Evolutionary conservation across 2,888 invertebrate species (phyloP).

Genomic region (Ophioninae sp.): DNA sequence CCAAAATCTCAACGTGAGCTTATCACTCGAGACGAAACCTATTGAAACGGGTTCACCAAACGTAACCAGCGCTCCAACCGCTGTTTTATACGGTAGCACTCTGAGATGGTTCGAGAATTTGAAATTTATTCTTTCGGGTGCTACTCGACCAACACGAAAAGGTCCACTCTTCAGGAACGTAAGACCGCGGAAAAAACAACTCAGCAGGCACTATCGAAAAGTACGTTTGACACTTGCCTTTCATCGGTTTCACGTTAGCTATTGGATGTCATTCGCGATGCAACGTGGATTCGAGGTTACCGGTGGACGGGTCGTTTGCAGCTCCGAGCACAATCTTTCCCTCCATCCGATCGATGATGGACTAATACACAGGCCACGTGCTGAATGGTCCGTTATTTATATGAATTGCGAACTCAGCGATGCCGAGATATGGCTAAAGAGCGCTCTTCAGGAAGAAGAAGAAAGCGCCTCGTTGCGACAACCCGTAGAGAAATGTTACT

Average conservation of each 20-base stretch:
- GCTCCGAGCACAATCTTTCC: conserved; percentile 89
- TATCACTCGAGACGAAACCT: conserved; percentile 89
- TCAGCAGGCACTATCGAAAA: conserved; percentile 95
- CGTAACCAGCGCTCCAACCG: conserved; percentile 84
- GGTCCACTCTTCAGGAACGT: conserved; percentile 94
- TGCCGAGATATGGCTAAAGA: conserved; percentile 95
- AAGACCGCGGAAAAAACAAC: conserved; percentile 92
- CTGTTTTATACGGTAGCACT: conserved; percentile 95
- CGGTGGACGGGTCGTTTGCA: conserved; percentile 91
- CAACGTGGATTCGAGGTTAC: conserved; percentile 94
- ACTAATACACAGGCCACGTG: conserved; percentile 90
- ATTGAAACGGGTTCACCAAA: conserved; percentile 74
- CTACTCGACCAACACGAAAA: conserved; percentile 96
- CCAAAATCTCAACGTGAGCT: conserved; percentile 89
- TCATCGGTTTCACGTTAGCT: conserved; percentile 93
- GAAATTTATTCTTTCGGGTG: conserved; percentile 94
- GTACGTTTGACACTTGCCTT: conserved; percentile 93
- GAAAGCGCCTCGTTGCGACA: conserved; percentile 82
- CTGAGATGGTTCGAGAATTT: conserved; percentile 97
- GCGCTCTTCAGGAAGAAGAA: conserved; percentile 85
- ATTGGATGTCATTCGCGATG: conserved; percentile 99
- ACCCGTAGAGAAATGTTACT: conserved; percentile 92
- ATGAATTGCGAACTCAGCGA: conserved; percentile 97
- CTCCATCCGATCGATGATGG: conserved; percentile 90
- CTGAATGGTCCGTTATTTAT: conserved; percentile 95